Evolutionary conservation across 2,888 invertebrate genomes (phyloP), one percentile per base, ranked within the genome.

Genomic region (Pyrochroa serraticornis): DNA sequence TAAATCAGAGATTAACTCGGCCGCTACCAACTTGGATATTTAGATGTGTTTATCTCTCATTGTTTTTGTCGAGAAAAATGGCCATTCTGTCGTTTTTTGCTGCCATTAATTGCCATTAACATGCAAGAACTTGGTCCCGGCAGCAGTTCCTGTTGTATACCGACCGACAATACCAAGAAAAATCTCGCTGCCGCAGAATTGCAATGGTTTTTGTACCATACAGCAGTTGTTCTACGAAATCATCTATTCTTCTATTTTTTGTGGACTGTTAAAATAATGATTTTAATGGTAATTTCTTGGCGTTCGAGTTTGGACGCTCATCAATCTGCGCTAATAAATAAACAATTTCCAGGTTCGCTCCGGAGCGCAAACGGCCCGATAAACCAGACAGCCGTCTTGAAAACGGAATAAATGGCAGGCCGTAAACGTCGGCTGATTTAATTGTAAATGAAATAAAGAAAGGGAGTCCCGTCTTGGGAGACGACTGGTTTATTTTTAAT

Each of bases 31-130:
- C 22, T 64, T 63, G 68, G 70, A 71, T 72, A 71, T 72, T 72
- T 71, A 71, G 70, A 72, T 70, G 68, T 72, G 71, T 72, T 72
- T 72, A 72, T 72, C 65, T 71, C 69, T 70, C 71, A 72, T 72
- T 72, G 72, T 71, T 71, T 70, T 69, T 70, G 71, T 67, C 68
- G 68, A 67, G 65, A 68, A 70, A 67, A 66, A 63, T 60, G 64
- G 66, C 68, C 65, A 70, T 71, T 68, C 69, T 68, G 55, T 55
- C 61, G 54, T 67, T 71, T 71, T 71, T 69, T 68, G 57, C 69
- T 65, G 59, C 67, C 68, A 71, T 71, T 73, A 73, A 73, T 74
- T 73, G 72, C 66, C 66, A 71, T 72, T 72, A 71, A 73, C 71
- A 71, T 69, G 70, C 68, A 62, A 22, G 22, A 22, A 22, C 3